Evolutionary conservation across 2,797 vertebrate genomes (phyloP).

Genomic region (Neosilurus mollespiculum): DNA sequence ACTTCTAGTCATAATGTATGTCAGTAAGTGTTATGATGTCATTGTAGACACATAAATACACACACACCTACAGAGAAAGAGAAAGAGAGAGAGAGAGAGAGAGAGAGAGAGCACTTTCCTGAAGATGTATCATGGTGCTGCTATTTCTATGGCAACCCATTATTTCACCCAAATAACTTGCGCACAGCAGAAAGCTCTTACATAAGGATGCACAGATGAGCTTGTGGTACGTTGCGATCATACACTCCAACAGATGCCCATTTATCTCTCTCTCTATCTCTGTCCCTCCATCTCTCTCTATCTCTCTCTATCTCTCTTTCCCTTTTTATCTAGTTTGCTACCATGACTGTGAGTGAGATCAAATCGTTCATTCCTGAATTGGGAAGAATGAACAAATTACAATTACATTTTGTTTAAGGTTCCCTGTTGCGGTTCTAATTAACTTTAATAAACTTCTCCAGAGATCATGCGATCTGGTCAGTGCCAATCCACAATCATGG

Average conservation of each 20-base stretch:
- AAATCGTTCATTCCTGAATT: not conserved
- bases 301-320: not conserved
- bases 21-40: conserved; percentile 19
- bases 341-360: not conserved
- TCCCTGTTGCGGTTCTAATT: conserved; percentile 4
- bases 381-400: conserved; percentile 12
- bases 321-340: not conserved
- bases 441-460: conserved; percentile 23
- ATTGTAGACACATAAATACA: conserved; percentile 17
- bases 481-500: conserved; percentile 21
- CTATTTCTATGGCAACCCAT: conserved; percentile 52
- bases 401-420: conserved; percentile 11
- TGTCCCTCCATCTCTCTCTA: not conserved
- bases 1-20: conserved; percentile 35
- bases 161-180: conserved; percentile 46
- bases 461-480: conserved; percentile 27
- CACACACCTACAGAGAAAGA: not conserved
- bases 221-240: conserved; percentile 32
- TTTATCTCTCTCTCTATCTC: not conserved
- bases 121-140: conserved; percentile 37
- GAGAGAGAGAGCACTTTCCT: not conserved
- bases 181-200: conserved; percentile 43
- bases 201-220: conserved; percentile 44
- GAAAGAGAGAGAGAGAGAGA: no score
- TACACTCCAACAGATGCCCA: conserved; percentile 7